phyloP scores from a whole-genome alignment of 2,113 vertebrate species.

The Brachypodius melanocephalos region DNA sequence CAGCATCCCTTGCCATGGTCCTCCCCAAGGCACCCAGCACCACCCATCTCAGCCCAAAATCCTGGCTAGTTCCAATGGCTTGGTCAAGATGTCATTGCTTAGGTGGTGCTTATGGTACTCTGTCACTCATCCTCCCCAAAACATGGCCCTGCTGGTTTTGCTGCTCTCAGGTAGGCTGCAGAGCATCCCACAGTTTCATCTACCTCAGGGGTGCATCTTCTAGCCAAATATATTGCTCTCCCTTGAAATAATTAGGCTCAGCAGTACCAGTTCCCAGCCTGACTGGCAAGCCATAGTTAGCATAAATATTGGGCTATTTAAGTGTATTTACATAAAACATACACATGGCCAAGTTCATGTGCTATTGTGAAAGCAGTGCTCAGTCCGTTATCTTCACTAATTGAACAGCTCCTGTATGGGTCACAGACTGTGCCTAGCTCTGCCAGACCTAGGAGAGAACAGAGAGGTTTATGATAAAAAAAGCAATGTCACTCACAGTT shows the following conservation, averaged over 20 bases:
- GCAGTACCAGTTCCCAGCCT: not conserved
- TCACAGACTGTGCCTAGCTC: constrained; percentile 97
- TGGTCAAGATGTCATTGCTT: not conserved
- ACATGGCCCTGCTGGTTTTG: not conserved
- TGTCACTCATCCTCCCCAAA: not conserved
- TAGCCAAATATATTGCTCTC: not conserved
- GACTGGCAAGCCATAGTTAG: not conserved
- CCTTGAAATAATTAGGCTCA: not conserved
- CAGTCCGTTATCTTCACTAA: constrained; percentile 95
- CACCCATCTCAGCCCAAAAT: not conserved
- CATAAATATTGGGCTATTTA: constrained; percentile 24
- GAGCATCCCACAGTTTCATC: not conserved
- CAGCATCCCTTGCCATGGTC: rapidly evolving
- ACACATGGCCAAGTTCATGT: constrained; percentile 98
- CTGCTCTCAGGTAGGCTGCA: not conserved
- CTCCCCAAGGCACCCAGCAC: not conserved
- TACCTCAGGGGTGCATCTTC: not conserved
- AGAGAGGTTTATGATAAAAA: constrained; percentile 19
- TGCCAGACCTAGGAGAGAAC: constrained; percentile 84
- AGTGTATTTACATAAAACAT: constrained; percentile 74
- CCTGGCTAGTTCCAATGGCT: not conserved
- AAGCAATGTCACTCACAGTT: not conserved
- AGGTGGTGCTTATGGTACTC: not conserved
- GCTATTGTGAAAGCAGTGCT: constrained; percentile 98
- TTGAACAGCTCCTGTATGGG: constrained; percentile 94